Percentiles rank a stretch among this genome's conserved stretches.
phyloP scores from a whole-genome alignment of 2,888 invertebrate species.

The Papilio protenor region DNA sequence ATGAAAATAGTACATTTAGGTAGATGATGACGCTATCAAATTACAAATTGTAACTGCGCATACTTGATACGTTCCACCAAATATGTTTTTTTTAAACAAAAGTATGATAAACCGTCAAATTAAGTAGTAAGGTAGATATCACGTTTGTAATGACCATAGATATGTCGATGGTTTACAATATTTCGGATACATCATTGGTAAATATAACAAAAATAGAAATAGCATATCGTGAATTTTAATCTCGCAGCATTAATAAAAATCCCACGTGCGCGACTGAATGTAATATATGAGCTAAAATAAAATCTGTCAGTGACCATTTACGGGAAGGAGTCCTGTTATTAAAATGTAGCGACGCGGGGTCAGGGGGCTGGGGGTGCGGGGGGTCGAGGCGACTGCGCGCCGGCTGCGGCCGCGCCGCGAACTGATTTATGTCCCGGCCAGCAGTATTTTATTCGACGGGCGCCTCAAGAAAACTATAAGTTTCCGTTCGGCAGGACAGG shows the following conservation, averaged over 20 bases:
- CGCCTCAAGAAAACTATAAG: conserved; percentile 84
- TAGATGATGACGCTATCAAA: not conserved
- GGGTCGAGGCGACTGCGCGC: conserved; percentile 66
- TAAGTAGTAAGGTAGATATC: not conserved
- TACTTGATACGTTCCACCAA: not conserved
- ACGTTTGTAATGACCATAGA: not conserved
- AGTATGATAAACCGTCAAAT: not conserved
- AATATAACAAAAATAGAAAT: not conserved
- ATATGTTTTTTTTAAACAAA: not conserved
- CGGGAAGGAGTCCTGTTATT: conserved; percentile 76
- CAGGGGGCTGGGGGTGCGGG: conserved; percentile 46
- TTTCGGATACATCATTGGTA: not conserved
- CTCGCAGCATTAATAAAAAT: conserved; percentile 65
- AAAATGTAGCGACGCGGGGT: conserved; percentile 75
- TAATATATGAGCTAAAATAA: conserved; percentile 80
- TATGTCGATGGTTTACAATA: not conserved
- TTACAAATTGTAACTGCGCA: not conserved
- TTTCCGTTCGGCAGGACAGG: conserved; percentile 82
- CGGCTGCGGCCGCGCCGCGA: conserved; percentile 77
- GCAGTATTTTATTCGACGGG: conserved; percentile 84
- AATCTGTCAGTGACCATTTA: conserved; percentile 82
- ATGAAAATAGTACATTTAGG: too few relatives aligned
- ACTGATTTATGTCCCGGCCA: conserved; percentile 81
- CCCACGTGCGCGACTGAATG: conserved; percentile 65
- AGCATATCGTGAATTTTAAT: conserved; percentile 34